Percentiles rank a stretch among this genome's conserved stretches.
phyloP scores from a whole-genome alignment of 2,797 vertebrate species.

The Rhinella marina region DNA sequence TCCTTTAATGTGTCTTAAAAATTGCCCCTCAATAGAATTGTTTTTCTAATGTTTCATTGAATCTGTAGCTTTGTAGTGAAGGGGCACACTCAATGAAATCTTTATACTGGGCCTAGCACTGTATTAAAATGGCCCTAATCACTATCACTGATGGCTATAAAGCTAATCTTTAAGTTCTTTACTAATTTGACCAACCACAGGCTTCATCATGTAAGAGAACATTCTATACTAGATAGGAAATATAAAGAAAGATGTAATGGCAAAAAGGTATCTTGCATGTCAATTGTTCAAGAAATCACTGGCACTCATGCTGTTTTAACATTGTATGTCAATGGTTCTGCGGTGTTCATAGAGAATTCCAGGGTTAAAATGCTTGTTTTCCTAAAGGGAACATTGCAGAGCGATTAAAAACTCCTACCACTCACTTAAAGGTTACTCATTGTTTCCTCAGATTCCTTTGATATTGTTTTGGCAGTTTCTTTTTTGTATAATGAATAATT shows the following conservation, averaged over 20 bases:
- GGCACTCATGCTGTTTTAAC: slow-evolving; percentile 49
- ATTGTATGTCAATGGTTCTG: slow-evolving; percentile 49
- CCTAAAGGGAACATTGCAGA: slow-evolving; percentile 46
- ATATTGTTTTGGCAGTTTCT: slow-evolving; percentile 58
- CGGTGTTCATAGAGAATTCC: slow-evolving; percentile 34
- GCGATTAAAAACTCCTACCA: slow-evolving; percentile 57
- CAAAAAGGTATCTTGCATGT: slow-evolving; percentile 24
- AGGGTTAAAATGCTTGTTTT: slow-evolving; percentile 56
- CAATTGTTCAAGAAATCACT: slow-evolving; percentile 46
- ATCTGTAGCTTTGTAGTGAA: too few relatives aligned
- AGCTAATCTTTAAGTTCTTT: background rate
- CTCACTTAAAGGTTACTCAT: slow-evolving; percentile 59
- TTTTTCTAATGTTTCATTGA: too few relatives aligned
- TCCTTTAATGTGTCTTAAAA: too few relatives aligned
- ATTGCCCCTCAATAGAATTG: too few relatives aligned
- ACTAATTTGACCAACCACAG: background rate
- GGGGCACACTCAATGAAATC: too few relatives aligned
- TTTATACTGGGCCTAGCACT: too few relatives aligned
- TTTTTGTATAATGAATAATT: slow-evolving; percentile 61
- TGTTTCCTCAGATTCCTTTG: slow-evolving; percentile 57
- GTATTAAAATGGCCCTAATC: too few relatives aligned
- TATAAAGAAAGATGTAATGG: slow-evolving; percentile 22
- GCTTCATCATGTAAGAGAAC: background rate
- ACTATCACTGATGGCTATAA: background rate
- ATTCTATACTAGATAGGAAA: background rate